Evolutionary conservation across 2,888 invertebrate genomes (phyloP).

Genomic region (Dynastes tityus): DNA sequence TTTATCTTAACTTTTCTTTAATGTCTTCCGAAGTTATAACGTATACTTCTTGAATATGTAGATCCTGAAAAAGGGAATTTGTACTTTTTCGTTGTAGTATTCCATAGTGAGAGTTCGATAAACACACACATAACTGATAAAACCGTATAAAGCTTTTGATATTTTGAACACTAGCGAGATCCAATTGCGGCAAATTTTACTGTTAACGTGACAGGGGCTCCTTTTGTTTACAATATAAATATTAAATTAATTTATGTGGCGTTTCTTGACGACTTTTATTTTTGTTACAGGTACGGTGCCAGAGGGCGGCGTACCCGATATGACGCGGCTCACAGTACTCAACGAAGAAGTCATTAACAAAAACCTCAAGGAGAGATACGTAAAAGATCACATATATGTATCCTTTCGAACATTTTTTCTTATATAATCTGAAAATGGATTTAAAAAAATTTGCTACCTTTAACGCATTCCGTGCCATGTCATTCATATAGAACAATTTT

Average conservation of each 20-base stretch:
- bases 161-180: background rate
- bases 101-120: background rate
- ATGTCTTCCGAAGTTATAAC: too few relatives aligned
- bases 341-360: conserved; percentile 91
- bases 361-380: conserved; percentile 88
- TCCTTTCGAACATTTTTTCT: conserved; percentile 76
- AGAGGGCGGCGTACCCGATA: conserved; percentile 89
- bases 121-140: background rate
- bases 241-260: background rate
- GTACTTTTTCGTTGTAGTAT: background rate
- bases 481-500: too few relatives aligned
- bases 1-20: too few relatives aligned
- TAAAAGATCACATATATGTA: conserved; percentile 91
- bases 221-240: background rate
- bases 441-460: too few relatives aligned
- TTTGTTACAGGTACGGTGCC: conserved; percentile 64
- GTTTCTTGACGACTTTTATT: background rate
- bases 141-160: background rate
- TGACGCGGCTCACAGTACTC: conserved; percentile 92
- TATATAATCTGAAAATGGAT: background rate
- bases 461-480: too few relatives aligned
- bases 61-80: background rate
- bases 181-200: background rate
- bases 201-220: background rate
- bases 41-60: too few relatives aligned